Evolutionary conservation across 92 coral and sea anemone genomes (phyloP), one percentile per base, ranked within the genome.

Genomic region (Porites evermanni): DNA sequence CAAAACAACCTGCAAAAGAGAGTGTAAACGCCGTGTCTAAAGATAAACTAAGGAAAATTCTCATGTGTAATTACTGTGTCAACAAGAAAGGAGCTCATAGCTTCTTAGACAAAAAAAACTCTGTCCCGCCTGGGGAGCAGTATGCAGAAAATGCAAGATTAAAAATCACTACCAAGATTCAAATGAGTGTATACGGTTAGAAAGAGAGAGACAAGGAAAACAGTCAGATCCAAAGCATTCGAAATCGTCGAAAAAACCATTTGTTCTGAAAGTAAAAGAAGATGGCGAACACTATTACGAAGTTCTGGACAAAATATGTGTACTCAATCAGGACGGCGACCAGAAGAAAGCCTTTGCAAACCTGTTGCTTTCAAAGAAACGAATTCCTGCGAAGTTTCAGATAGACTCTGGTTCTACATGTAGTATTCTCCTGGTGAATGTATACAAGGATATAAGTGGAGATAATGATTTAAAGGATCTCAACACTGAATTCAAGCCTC

Each of bases 121-220:
- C 47, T 38, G 47, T 38, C 47, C 47, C 0, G 5, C 6, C 47
- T 38, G 47, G 47, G 47, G 47, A 38, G 47, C 47, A 38, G 6
- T 38, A 38, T 38, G 47, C 47, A 38, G 47, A 38, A 38, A 38
- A 3, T 83, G 87, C 44, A 83, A 83, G 72, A 59, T 69, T 2
- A 83, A 82, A 82, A 82, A 70, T 70, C 84, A 79, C 21, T 79
- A 64, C 53, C 70, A 79, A 68, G 70, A 79, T 79, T 79, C 69
- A 61, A 79, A 79, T 32, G 83, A 79, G 64, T 79, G 83, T 32
- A 79, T 26, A 10, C 60, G 83, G 50, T 60, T 79, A 10, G 29
- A 54, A 79, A 65, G 29, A 64, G 71, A 79, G 26, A 59, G 38
- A 44, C 76, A 14, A 72, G 76, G n/a, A 32, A 72, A 72, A 38